Percentiles rank a stretch among this genome's conserved stretches.
These are phyloP conservation scores for Notarius quadriscutis DNA, from an alignment of 2,113 vertebrate genomes.

Conservation along the genomic window DNA sequence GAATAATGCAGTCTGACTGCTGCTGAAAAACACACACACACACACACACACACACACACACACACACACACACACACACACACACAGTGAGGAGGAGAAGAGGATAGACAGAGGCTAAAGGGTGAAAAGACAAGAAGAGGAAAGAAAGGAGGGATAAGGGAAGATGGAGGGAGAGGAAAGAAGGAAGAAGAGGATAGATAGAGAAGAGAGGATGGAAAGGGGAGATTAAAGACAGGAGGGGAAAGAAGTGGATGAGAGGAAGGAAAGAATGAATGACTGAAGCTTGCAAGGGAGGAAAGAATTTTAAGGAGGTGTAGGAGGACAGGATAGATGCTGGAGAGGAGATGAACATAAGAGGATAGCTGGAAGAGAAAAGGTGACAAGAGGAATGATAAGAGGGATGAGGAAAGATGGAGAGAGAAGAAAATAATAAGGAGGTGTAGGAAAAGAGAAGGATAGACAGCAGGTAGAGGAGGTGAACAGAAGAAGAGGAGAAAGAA, in stretches of 20 bases:
- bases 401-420: neutral
- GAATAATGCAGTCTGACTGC: constrained; percentile 47
- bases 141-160: neutral
- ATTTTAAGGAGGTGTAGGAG: neutral
- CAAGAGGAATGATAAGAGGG: neutral
- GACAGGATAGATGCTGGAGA: neutral
- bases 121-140: neutral
- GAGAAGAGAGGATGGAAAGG: neutral
- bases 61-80: constrained; percentile 9
- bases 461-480: neutral
- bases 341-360: neutral
- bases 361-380: neutral
- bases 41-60: constrained; percentile 1
- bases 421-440: neutral
- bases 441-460: neutral
- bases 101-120: neutral
- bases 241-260: neutral
- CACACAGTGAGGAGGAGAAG: neutral
- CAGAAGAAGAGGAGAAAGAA: neutral
- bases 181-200: neutral
- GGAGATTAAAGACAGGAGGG: too few species aligned
- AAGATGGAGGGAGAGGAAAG: neutral
- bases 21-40: constrained; percentile 25
- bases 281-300: neutral
- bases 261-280: neutral